Evolutionary conservation across 2,888 invertebrate genomes (phyloP), one percentile per base, ranked within the genome.

Genomic region (Epinotia bilunana): DNA sequence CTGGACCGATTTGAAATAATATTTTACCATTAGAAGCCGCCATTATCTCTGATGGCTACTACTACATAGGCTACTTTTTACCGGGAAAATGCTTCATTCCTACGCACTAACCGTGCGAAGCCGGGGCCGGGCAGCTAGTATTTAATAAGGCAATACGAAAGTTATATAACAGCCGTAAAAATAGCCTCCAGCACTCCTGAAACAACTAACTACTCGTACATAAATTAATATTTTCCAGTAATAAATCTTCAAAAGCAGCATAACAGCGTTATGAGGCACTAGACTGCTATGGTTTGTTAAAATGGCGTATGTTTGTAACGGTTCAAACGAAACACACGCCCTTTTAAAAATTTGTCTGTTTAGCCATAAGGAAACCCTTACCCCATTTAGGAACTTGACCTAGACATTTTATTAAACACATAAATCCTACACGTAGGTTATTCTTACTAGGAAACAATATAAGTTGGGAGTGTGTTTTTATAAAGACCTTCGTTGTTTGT

Each of bases 161-260:
- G n/a, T 69, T 60, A 46, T 69, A 58, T 39, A 58, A 28, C 46
- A 9, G 3, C 12, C 6, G 13, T 46, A 69, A 69, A 69, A 60
- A 69, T 20, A 62, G 18, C 39, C 16, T 68, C 46, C n/a, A n/a
- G 58, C 16, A 23, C 46, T 60, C 58, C 16, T 16, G 23, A 20
- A 49, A 49, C 33, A 53, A 55, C 73, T 68, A 63, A 62, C 46
- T 46, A 33, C n/a, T n/a, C n/a, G n/a, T n/a, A n/a, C 58, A 63
- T 74, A 73, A 73, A 68, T 58, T 74, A 69, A 70, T 74, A 69
- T 74, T 74, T 64, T 74, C 39, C 64, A 58, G 57, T n/a, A 70
- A 33, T 74, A 74, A 74, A 74, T 70, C 63, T 70, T 64, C 62
- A 64, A 63, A 46, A 69, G 46, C 46, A 69, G 46, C 46, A n/a